Evolutionary conservation across 2,888 invertebrate genomes (phyloP), one percentile per base, ranked within the genome.

Genomic region (Chrysotoxum bicinctum): DNA sequence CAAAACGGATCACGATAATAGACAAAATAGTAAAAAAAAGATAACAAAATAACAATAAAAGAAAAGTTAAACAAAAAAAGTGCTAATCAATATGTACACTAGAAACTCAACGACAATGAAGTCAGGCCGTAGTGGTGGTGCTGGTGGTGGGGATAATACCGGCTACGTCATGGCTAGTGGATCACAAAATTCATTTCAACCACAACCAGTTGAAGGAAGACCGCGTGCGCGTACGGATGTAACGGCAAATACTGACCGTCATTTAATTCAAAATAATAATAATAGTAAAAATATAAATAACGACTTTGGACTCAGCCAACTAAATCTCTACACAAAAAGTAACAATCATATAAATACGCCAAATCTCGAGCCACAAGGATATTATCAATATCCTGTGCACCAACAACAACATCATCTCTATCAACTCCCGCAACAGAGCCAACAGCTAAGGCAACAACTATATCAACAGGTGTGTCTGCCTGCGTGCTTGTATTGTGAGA

Each of bases 151-250:
- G 84, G 88, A 88, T 74, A 88, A 88, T 82, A 79, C 88, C 88
- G 89, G 88, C 87, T 88, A 87, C 80, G 88, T 87, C 88, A 88
- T 87, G 87, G 87, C 87, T 87, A 87, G 87, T 87, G 87, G 89
- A 89, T 87, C 87, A 87, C 88, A 88, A 86, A 88, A 89, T 88
- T 88, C 86, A 60, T 87, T 87, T 78, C 78, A 85, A 79, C 82
- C 90, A 92, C 78, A 85, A 79, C 82, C 90, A 92, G 90, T 91
- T 90, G 91, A 91, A 90, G 91, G 91, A 89, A 90, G 90, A 90
- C 90, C 92, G 91, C 90, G 91, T 90, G 89, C 89, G 89, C 89
- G 89, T 87, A 88, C 89, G 89, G 90, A 90, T 88, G 88, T 88
- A 88, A 87, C 87, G 87, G 89, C 87, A 77, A 88, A 45, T 64